Percentiles rank a stretch among this genome's conserved stretches.
Conservation (phyloP, 2,888 invertebrate species). For the Aphidoletes aphidimyza region DNA sequence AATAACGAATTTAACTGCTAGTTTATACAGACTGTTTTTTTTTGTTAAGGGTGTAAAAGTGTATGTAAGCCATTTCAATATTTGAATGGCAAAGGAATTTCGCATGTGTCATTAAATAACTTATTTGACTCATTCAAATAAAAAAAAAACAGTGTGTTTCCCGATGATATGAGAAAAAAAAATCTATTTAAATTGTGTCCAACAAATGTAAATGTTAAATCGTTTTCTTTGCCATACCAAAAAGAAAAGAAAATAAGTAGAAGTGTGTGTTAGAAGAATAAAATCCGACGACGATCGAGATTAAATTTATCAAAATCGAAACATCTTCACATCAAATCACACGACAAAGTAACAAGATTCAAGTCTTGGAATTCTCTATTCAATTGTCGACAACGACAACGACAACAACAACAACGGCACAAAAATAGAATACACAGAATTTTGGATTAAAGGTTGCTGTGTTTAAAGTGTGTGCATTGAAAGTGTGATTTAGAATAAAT, state of each 20-base stretch:
- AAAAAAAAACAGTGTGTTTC: background rate
- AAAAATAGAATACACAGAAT: background rate
- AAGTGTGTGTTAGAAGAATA: background rate
- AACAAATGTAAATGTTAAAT: background rate
- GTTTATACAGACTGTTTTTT: no score
- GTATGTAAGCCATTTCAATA: background rate
- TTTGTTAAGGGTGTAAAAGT: slow-evolving; percentile 13
- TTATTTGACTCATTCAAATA: background rate
- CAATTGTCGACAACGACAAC: no score
- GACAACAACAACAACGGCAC: no score
- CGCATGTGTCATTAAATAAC: background rate
- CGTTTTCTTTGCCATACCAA: background rate
- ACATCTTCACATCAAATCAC: slow-evolving; percentile 4
- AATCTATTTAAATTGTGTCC: background rate
- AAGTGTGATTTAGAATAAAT: no score
- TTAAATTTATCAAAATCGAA: background rate
- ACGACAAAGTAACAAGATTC: background rate
- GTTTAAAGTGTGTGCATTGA: background rate
- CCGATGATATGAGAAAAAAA: background rate
- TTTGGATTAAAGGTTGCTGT: background rate
- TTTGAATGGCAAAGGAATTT: background rate
- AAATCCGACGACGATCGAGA: background rate
- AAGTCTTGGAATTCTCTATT: background rate
- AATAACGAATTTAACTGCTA: background rate
- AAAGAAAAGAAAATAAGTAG: no score